These are phyloP conservation scores for Drosophila stalkeri DNA, from an alignment of 2,888 invertebrate genomes.

Conservation along the genomic window DNA sequence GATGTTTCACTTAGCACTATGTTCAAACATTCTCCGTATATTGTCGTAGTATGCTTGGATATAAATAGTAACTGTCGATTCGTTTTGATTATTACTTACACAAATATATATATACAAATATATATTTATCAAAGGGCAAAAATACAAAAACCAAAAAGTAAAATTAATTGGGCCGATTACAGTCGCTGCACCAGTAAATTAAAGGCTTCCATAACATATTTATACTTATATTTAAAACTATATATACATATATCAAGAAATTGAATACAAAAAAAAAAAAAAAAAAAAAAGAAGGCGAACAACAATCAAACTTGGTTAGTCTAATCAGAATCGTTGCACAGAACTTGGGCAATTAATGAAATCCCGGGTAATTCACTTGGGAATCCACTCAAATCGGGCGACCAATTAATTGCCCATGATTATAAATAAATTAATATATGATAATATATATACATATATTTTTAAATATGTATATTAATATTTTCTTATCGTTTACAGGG, in stretches of 20 bases:
- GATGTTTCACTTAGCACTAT: background rate
- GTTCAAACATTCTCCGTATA: background rate
- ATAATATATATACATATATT: background rate
- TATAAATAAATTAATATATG: background rate
- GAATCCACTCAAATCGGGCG: constrained; percentile 17
- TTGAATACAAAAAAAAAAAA: background rate
- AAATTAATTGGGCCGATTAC: background rate
- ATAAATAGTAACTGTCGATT: background rate
- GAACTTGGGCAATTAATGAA: constrained; percentile 22
- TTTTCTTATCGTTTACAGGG: constrained; percentile 47
- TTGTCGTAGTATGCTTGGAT: constrained; percentile 4
- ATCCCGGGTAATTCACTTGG: constrained; percentile 21
- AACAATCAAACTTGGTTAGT: background rate
- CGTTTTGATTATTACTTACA: background rate
- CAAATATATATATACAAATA: background rate
- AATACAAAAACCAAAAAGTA: background rate
- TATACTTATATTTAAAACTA: background rate
- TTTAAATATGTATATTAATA: background rate
- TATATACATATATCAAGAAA: background rate
- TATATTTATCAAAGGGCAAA: background rate
- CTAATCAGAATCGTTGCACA: constrained; percentile 14
- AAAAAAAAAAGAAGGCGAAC: no score
- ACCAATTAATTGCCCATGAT: background rate
- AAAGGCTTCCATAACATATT: background rate
- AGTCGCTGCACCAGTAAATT: background rate